phyloP scores from a whole-genome alignment of 2,797 vertebrate genomes.

The Uromys caudimaculatus region DNA sequence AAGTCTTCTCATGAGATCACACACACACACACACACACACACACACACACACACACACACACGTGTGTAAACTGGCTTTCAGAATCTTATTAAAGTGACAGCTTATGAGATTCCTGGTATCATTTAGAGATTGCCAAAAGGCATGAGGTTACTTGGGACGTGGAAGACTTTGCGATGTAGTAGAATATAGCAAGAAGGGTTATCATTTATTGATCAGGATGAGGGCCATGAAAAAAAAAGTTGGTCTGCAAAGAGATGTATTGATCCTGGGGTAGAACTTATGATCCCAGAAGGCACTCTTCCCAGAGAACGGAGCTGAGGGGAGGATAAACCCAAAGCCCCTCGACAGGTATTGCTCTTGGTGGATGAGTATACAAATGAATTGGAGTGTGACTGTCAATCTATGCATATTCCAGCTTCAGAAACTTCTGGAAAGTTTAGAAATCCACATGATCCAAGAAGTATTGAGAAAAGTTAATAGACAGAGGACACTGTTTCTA shows the following conservation, averaged over 20 bases:
- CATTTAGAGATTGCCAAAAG: background rate
- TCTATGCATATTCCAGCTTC: slow-evolving; percentile 85
- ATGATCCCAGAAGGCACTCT: background rate
- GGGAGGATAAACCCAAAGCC: background rate
- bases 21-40: too few species aligned
- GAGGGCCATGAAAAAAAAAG: background rate
- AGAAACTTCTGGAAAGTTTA: slow-evolving; percentile 90
- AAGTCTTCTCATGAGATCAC: background rate
- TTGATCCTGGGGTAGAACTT: background rate
- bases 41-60: too few species aligned
- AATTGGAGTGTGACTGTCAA: slow-evolving; percentile 8
- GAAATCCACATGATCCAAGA: slow-evolving; percentile 90
- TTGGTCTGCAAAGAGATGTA: background rate
- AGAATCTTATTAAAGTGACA: slow-evolving; percentile 17
- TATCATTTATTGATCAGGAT: background rate
- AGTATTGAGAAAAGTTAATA: slow-evolving; percentile 87
- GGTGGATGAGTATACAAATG: background rate
- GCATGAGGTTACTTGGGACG: background rate
- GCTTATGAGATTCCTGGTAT: background rate
- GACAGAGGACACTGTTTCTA: slow-evolving; percentile 86
- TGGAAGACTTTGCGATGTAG: background rate
- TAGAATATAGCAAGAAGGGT: background rate
- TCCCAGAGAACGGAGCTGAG: background rate
- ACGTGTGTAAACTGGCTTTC: background rate
- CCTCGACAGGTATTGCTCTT: background rate